Evolutionary conservation across 2,888 invertebrate genomes (phyloP).

Genomic region (Ophion ellenae): DNA sequence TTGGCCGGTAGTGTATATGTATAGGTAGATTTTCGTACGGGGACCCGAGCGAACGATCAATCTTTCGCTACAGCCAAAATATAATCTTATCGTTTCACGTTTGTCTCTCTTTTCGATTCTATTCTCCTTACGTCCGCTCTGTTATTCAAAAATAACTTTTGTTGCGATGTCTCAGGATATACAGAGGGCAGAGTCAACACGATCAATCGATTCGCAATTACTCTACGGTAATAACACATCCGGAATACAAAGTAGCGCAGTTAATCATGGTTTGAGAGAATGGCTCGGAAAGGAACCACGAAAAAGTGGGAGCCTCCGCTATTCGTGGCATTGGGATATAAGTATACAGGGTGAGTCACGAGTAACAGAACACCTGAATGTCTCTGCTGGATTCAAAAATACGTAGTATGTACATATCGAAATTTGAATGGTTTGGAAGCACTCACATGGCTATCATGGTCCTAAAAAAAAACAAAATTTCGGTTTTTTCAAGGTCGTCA

Average conservation of each 20-base stretch:
- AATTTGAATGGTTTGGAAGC: too few species aligned
- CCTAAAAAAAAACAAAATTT: too few species aligned
- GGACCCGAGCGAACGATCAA: constrained; percentile 59
- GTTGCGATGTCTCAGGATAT: constrained; percentile 19
- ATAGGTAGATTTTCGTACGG: constrained; percentile 32
- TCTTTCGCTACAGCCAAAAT: constrained; percentile 59
- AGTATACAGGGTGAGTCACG: too few species aligned
- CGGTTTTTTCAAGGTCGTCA: too few species aligned
- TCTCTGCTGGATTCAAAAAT: too few species aligned
- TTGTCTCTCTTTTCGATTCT: constrained; percentile 42
- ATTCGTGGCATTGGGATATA: neutral
- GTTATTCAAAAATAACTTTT: constrained; percentile 39
- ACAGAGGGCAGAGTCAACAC: constrained; percentile 53
- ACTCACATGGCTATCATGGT: too few species aligned
- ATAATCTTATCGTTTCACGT: constrained; percentile 60
- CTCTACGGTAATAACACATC: constrained; percentile 53
- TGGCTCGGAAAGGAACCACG: neutral
- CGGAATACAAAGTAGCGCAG: constrained; percentile 56
- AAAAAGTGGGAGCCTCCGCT: neutral
- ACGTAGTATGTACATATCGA: too few species aligned
- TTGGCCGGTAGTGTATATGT: too few species aligned
- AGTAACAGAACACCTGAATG: too few species aligned
- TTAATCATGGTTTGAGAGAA: constrained; percentile 57
- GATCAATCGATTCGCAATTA: constrained; percentile 64
- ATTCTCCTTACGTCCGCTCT: constrained; percentile 34